A percentile compares a stretch with the other conserved stretches of the same genome.
Evolutionary conservation across 2,888 invertebrate genomes (phyloP).

Genomic region (Disparrhopalites patrizii): DNA sequence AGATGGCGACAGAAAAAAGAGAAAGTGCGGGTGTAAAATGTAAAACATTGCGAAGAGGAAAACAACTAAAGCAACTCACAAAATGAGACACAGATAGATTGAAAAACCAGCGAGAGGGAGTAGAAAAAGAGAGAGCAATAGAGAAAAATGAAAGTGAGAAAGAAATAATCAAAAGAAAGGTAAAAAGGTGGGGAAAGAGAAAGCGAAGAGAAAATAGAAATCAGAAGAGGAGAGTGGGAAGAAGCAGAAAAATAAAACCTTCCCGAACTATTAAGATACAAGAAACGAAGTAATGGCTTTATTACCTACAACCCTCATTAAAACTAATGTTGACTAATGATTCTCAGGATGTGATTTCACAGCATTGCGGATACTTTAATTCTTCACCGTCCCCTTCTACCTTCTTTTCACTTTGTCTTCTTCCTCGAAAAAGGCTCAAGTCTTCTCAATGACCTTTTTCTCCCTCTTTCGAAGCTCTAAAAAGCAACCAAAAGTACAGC

Average conservation of each 20-base stretch:
- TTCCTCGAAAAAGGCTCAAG: too few relatives aligned
- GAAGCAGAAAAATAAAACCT: too few relatives aligned
- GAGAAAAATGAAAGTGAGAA: too few relatives aligned
- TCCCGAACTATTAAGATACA: too few relatives aligned
- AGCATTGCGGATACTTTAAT: constrained; percentile 29
- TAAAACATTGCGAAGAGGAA: too few relatives aligned
- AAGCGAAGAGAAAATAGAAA: too few relatives aligned
- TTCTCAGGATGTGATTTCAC: constrained; percentile 24
- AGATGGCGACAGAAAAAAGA: too few relatives aligned
- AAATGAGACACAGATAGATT: background rate
- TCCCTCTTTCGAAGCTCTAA: background rate
- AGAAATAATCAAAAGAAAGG: background rate
- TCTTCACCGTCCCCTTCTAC: constrained; percentile 27
- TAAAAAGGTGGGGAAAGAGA: background rate
- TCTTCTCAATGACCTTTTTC: too few relatives aligned
- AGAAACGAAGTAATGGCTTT: constrained; percentile 1
- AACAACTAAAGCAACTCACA: background rate
- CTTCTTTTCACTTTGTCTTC: background rate
- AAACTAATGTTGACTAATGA: constrained; percentile 32
- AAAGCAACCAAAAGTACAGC: background rate
- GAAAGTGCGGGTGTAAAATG: too few relatives aligned
- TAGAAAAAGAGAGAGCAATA: background rate
- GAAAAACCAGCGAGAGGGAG: background rate
- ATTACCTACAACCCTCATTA: constrained; percentile 15
- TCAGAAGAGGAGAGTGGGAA: background rate